phyloP scores from a whole-genome alignment of 2,113 vertebrate genomes.

The Miniopterus natalensis region DNA sequence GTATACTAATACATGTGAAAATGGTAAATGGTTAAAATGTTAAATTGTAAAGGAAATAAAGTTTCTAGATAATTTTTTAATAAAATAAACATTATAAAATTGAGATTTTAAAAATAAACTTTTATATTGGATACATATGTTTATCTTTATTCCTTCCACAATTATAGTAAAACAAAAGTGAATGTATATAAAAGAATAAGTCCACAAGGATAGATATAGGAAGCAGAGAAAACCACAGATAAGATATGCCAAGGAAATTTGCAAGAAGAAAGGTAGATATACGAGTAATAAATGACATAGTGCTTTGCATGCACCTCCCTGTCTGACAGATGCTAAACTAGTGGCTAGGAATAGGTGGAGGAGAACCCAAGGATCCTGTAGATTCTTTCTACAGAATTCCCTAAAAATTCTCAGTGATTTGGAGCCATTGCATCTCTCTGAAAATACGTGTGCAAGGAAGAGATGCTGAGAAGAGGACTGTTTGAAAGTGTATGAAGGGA shows the following conservation, averaged over 20 bases:
- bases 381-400: not conserved
- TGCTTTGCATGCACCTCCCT: not conserved
- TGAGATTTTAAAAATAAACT: not conserved
- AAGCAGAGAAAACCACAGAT: not conserved
- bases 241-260: not conserved
- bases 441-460: not conserved
- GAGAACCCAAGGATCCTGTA: not conserved
- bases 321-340: not conserved
- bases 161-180: not conserved
- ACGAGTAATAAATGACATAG: not conserved
- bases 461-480: not conserved
- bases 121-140: not conserved
- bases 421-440: not conserved
- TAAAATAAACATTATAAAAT: not conserved
- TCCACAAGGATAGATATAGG: not conserved
- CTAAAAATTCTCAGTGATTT: not conserved
- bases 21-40: not conserved
- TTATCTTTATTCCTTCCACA: not conserved
- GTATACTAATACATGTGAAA: not conserved
- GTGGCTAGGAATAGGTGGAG: not conserved
- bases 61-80: not conserved
- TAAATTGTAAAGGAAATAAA: not conserved
- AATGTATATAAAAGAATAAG: not conserved
- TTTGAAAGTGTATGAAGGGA: not conserved
- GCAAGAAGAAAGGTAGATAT: not conserved